Evolutionary conservation across 2,797 vertebrate genomes (phyloP).

Genomic region (Sebastes hubbsi): DNA sequence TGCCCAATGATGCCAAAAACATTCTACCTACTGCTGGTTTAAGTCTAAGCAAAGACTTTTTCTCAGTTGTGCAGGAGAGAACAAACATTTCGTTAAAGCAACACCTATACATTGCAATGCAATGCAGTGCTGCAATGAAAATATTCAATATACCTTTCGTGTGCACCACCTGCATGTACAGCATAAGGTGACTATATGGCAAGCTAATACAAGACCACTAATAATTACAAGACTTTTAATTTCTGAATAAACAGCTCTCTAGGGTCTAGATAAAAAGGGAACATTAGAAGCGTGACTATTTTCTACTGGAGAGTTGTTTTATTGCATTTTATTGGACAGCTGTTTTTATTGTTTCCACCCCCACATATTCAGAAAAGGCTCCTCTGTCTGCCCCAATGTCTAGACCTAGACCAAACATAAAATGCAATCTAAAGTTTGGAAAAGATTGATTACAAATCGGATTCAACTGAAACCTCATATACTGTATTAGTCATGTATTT

Average conservation of each 20-base stretch:
- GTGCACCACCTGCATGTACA: background rate
- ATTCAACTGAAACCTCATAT: background rate
- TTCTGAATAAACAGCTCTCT: background rate
- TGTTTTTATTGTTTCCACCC: slow-evolving; percentile 17
- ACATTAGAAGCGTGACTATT: background rate
- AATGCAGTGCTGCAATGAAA: background rate
- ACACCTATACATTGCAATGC: background rate
- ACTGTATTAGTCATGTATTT: background rate
- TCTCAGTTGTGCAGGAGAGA: background rate
- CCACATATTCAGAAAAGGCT: background rate
- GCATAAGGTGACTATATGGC: background rate
- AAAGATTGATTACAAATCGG: background rate
- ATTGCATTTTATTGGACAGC: background rate
- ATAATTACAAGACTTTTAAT: background rate
- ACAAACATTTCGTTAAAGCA: background rate
- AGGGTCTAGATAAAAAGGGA: background rate
- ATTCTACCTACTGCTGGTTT: no score
- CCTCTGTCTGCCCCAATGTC: background rate
- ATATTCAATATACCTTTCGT: background rate
- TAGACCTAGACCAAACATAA: background rate
- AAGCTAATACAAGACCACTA: background rate
- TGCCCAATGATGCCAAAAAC: no score
- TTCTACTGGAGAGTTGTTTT: background rate
- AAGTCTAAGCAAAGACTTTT: background rate
- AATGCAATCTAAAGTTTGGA: background rate